phyloP scores from a whole-genome alignment of 2,113 vertebrate species.

The Prunella himalayana region DNA sequence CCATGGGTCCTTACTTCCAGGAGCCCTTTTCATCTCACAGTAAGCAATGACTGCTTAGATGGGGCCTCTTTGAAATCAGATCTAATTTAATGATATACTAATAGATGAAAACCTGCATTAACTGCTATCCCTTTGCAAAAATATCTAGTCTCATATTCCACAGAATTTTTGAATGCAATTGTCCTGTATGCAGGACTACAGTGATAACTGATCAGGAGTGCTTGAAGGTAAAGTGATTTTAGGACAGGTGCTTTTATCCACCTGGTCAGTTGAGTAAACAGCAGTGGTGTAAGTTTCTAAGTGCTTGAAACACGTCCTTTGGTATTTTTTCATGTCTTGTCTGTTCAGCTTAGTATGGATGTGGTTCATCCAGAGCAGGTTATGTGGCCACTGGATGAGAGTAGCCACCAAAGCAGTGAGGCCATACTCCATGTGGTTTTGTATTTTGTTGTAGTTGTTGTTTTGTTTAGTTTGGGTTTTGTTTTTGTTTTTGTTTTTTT shows the following conservation, averaged over 20 bases:
- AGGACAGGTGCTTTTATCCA: background rate
- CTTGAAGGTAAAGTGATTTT: background rate
- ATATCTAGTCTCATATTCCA: background rate
- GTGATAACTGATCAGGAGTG: background rate
- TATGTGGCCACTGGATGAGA: background rate
- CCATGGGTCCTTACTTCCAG: background rate
- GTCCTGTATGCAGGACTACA: background rate
- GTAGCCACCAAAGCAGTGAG: background rate
- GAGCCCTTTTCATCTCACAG: background rate
- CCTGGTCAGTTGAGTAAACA: background rate
- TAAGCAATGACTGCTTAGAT: background rate
- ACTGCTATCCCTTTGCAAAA: background rate
- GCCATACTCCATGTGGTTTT: rapidly evolving
- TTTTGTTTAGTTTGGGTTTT: background rate
- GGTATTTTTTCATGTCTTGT: background rate
- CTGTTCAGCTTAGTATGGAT: background rate
- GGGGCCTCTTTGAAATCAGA: background rate
- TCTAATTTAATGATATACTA: background rate
- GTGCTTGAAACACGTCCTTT: background rate
- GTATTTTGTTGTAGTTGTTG: background rate
- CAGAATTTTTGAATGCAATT: background rate
- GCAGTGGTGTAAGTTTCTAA: background rate
- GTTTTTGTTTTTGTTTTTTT: background rate
- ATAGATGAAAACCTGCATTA: background rate
- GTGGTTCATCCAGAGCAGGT: background rate